phyloP scores from a whole-genome alignment of 2,113 vertebrate genomes.

The Notothenia coriiceps region DNA sequence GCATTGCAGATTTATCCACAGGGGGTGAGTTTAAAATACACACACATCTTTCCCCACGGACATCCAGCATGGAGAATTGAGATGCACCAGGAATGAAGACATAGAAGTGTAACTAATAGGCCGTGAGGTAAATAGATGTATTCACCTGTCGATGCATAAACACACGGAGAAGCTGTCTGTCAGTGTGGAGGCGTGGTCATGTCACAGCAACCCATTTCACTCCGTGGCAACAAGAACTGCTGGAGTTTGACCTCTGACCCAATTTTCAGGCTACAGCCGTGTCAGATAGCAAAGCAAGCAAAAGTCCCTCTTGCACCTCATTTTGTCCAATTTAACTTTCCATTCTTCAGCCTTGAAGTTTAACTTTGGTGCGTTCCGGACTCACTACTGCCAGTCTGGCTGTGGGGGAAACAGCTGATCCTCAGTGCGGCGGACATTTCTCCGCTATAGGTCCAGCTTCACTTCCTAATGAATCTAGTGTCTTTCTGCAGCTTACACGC shows the following conservation, averaged over 20 bases:
- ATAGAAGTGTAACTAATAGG: constrained; percentile 5
- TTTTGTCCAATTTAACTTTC: constrained; percentile 64
- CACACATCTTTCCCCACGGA: not conserved
- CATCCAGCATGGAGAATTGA: constrained; percentile 18
- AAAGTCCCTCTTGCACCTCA: constrained; percentile 50
- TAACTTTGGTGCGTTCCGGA: constrained; percentile 22
- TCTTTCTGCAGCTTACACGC: constrained; percentile 43
- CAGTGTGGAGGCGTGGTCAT: not conserved
- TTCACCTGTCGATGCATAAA: not conserved
- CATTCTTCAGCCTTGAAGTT: constrained; percentile 59
- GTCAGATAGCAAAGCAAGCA: constrained; percentile 45
- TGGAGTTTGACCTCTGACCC: constrained; percentile 58
- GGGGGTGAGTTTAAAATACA: constrained; percentile 25
- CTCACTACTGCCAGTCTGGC: constrained; percentile 21
- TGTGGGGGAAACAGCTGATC: constrained; percentile 29
- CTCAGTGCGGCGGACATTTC: constrained; percentile 34
- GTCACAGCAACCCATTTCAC: constrained; percentile 24
- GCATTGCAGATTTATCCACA: constrained; percentile 34
- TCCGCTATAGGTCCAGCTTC: constrained; percentile 39
- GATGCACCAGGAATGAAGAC: constrained; percentile 19
- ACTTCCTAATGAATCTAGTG: constrained; percentile 53
- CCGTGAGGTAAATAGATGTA: constrained; percentile 33
- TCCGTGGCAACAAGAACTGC: constrained; percentile 18
- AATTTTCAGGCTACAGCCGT: constrained; percentile 42
- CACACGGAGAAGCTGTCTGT: constrained; percentile 11